A percentile compares a stretch with the other conserved stretches of the same genome.
phyloP scores from a whole-genome alignment of 1,140 invertebrate genomes.

The Venturia canescens region DNA sequence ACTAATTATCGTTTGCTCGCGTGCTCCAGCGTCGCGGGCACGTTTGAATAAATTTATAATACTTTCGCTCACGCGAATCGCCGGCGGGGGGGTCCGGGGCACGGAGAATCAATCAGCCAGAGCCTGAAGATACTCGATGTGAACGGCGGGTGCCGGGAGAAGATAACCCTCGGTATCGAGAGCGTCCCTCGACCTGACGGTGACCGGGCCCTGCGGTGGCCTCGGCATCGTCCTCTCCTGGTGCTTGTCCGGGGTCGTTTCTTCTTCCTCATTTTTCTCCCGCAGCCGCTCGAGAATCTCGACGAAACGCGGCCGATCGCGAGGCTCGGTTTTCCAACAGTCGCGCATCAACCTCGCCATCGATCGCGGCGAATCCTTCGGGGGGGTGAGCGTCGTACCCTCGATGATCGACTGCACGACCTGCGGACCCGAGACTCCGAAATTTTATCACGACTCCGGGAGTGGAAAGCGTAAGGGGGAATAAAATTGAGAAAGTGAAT shows the following conservation, averaged over 20 bases:
- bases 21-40: too few relatives aligned
- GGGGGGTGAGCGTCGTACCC: slow-evolving; percentile 89
- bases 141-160: slow-evolving; percentile 75
- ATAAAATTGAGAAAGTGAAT: too few relatives aligned
- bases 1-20: too few relatives aligned
- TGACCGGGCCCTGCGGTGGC: slow-evolving; percentile 76
- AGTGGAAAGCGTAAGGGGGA: neutral
- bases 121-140: slow-evolving; percentile 78
- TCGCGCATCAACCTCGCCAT: slow-evolving; percentile 89
- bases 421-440: slow-evolving; percentile 66
- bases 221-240: slow-evolving; percentile 72
- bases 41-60: neutral
- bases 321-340: slow-evolving; percentile 91
- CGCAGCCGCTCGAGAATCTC: slow-evolving; percentile 83
- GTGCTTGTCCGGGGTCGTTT: slow-evolving; percentile 54
- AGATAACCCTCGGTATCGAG: slow-evolving; percentile 80
- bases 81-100: neutral
- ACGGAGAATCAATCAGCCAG: slow-evolving; percentile 51
- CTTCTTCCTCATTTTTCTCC: slow-evolving; percentile 75
- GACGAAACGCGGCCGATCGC: slow-evolving; percentile 85
- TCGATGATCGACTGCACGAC: slow-evolving; percentile 90
- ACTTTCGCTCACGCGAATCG: neutral
- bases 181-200: slow-evolving; percentile 71
- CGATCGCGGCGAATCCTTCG: slow-evolving; percentile 87
- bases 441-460: neutral